A percentile compares a stretch with the other conserved stretches of the same genome.
These are phyloP conservation scores for Semotilus atromaculatus DNA, from an alignment of 2,797 vertebrate genomes.

Conservation along the genomic window DNA sequence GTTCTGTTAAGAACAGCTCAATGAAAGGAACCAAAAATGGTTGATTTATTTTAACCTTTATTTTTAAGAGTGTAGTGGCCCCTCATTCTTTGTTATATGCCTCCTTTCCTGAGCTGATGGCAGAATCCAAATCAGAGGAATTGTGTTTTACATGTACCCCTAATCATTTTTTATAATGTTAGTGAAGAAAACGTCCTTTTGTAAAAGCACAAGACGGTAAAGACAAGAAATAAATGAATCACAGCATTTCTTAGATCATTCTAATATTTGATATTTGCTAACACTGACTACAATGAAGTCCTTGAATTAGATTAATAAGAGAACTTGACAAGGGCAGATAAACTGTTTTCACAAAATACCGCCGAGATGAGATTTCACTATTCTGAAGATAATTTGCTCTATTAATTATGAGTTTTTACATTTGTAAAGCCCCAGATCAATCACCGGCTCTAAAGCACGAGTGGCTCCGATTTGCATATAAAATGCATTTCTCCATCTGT, in stretches of 20 bases:
- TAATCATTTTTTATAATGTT: neutral
- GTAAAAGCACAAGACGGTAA: neutral
- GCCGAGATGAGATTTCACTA: constrained; percentile 47
- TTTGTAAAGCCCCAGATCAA: constrained; percentile 59
- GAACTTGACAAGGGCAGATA: constrained; percentile 57
- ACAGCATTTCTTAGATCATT: constrained; percentile 36
- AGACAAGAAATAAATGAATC: constrained; percentile 29
- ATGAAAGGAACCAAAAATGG: too few relatives aligned
- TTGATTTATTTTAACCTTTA: too few relatives aligned
- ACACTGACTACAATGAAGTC: constrained; percentile 33
- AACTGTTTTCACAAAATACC: constrained; percentile 57
- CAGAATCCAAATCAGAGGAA: neutral
- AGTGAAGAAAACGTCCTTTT: constrained; percentile 28
- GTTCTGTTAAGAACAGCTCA: too few relatives aligned
- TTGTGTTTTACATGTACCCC: neutral
- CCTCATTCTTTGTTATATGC: neutral
- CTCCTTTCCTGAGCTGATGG: neutral
- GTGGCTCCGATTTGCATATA: constrained; percentile 66
- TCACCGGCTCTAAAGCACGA: constrained; percentile 29
- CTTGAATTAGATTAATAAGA: constrained; percentile 55
- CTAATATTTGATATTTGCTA: constrained; percentile 50
- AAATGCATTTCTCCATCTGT: constrained; percentile 67
- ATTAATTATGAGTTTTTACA: constrained; percentile 62
- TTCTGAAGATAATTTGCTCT: constrained; percentile 59
- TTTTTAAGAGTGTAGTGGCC: neutral